Percentiles rank a stretch among this genome's conserved stretches.
Conservation (phyloP, 2,888 invertebrate genomes). For the Melipona beecheii region DNA sequence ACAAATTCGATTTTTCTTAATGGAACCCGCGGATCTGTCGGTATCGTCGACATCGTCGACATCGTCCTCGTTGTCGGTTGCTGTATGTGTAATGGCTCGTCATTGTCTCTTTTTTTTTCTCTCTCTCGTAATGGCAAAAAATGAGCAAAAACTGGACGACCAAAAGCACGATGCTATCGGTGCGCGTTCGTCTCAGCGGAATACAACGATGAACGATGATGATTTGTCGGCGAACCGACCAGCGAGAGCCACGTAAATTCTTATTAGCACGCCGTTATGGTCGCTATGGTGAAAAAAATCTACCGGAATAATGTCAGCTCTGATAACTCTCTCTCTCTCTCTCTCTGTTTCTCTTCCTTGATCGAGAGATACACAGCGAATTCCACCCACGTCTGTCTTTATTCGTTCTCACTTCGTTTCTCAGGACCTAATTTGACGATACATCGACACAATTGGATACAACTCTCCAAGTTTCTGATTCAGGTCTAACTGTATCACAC, state of each 20-base stretch:
- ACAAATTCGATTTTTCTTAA: conserved; percentile 34
- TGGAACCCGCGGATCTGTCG: conserved; percentile 4
- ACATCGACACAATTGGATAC: neutral
- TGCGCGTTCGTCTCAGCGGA: conserved; percentile 29
- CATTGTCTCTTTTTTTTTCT: neutral
- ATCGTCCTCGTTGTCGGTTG: neutral
- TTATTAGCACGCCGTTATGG: conserved; percentile 70
- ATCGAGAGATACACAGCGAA: neutral
- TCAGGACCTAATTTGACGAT: neutral
- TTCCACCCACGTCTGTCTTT: neutral
- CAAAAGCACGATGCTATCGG: conserved; percentile 58
- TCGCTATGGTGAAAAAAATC: conserved; percentile 53
- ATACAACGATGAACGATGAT: conserved; percentile 66
- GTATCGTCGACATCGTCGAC: conserved; percentile 2
- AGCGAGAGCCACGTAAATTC: conserved; percentile 73
- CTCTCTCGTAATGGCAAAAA: conserved; percentile 1
- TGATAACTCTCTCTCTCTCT: conserved; percentile 27
- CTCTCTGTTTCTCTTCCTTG: neutral
- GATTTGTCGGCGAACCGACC: conserved; percentile 64
- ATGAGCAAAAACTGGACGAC: conserved; percentile 38
- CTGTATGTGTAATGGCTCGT: conserved; percentile 30
- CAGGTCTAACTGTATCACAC: neutral
- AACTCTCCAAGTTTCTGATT: neutral
- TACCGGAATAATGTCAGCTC: conserved; percentile 44
- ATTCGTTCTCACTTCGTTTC: conserved; percentile 1